Base-by-base conservation (phyloP, 2,113 vertebrate genomes). In the Myxocyprinus asiaticus region DNA sequence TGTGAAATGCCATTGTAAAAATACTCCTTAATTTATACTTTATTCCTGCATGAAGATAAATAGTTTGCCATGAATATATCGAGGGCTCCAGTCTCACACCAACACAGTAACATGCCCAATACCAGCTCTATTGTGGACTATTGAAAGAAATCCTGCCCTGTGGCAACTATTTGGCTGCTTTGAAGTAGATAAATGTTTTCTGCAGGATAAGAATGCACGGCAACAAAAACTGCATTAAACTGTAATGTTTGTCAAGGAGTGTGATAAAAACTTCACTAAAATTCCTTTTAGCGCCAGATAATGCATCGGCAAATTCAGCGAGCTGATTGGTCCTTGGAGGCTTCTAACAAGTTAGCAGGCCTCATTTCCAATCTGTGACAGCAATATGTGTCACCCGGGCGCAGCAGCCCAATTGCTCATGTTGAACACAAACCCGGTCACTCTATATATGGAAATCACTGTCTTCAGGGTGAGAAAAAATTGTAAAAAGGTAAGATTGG, bases 391-490 rank as follows among this genome's bases (percentile, higher is more conserved):
- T 93, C 55, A 58, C 55, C 55, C 55, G 5, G 55, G 15, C 55
- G 55, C 55, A 90, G 94, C 94, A 94, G 94, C 94, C 95, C 94
- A 93, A 95, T 95, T 95, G 93, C 91, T 91, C 93, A 83, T 96
- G 96, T 97, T 95, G 93, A 94, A 96, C 96, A 96, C 95, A 96
- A 96, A 95, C 96, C 56, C 93, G 95, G 95, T 97, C 96, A 98
- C 95, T 99, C 95, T 98, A 95, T 98, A 96, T 99, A 98, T 99
- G 97, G 96, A 99, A 99, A 99, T 99, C 96, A 94, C 95, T 98
- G 96, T 97, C 97, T 98, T 95, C 94, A 76, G 96, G 97, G 95
- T 94, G 10, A 44, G 17, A 45, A 96, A 97, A 97, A 97, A 98
- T 96, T 96, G 96, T 97, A 97, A 94, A 98, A 96, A 97, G 96